Percentiles rank a stretch among this genome's conserved stretches.
Conservation (phyloP, 2,797 vertebrate genomes). For the Brachymystax lenok region DNA sequence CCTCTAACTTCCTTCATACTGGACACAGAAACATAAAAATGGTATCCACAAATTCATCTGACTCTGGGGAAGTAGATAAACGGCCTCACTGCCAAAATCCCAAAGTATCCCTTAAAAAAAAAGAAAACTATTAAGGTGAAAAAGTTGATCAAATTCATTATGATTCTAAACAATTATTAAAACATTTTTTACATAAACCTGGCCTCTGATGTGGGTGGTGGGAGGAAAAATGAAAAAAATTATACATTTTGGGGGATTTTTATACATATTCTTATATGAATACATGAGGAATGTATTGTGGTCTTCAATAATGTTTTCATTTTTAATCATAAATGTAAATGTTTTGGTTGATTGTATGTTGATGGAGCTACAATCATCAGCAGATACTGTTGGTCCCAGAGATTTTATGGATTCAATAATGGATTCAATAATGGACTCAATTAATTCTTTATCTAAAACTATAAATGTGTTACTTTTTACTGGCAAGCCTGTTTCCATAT, state of each 20-base stretch:
- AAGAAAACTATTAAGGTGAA: no score
- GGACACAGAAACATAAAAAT: no score
- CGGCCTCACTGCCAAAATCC: no score
- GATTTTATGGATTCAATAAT: constrained; percentile 16
- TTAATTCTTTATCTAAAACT: constrained; percentile 29
- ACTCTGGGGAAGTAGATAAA: no score
- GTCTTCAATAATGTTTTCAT: constrained; percentile 25
- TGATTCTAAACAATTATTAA: no score
- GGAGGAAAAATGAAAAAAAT: constrained; percentile 51
- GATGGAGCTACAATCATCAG: constrained; percentile 27
- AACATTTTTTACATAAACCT: no score
- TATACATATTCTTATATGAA: constrained; percentile 5
- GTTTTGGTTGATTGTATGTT: constrained; percentile 49
- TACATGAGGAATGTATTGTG: constrained; percentile 26
- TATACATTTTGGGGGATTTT: constrained; percentile 73
- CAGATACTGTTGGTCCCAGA: constrained; percentile 27
- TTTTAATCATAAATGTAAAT: constrained; percentile 22
- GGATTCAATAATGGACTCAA: constrained; percentile 27
- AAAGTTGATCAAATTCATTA: no score
- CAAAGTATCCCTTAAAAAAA: no score
- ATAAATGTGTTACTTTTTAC: constrained; percentile 23
- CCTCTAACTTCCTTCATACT: no score
- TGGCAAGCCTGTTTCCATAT: neutral
- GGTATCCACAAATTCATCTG: no score
- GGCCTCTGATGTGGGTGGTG: no score